Evolutionary conservation across 2,888 invertebrate species (phyloP), one percentile per base, ranked within the genome.

Genomic region (Drosophila parthenogenetica): DNA sequence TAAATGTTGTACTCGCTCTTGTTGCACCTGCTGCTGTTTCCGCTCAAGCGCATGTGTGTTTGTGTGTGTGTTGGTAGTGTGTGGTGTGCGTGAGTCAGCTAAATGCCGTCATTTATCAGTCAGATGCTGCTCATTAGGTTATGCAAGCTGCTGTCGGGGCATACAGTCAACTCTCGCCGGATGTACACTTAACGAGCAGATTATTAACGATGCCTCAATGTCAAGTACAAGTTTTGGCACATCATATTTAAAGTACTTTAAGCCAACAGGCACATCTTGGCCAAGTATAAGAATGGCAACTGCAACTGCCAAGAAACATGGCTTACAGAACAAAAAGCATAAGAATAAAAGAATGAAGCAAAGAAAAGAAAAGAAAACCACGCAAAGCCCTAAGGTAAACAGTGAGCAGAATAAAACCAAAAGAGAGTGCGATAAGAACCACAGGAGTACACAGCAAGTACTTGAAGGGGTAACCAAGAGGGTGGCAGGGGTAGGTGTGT

Each of bases 171-270:
- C n/a, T 7, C 17, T 54, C 43, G 43, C 54, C 43, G 51, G 54
- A 68, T 63, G 54, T 61, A 45, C 53, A 59, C 55, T 62, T 53
- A 65, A 62, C 55, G 72, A 72, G 64, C 60, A 59, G 85, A 81
- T 81, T 87, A 85, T 79, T 81, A 81, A 71, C 59, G 59, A 64
- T 53, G 53, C 48, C 69, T 69, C 86, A 82, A 72, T 87, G 88
- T 81, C 88, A 82, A 81, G 73, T 68, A 64, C 49, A 61, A 46
- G 49, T n/a, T 50, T 5, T 5, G 59, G 46, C 57, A 25, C 39
- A 39, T 25, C 60, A 58, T 51, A 50, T 71, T 76, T 66, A 66
- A 66, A 74, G 61, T 60, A 49, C 78, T 74, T 72, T 42, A 67
- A 76, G 72, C 54, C 35, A 22, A 55, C 48, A 25, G 42, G 51